Evolutionary conservation across 2,888 invertebrate species (phyloP).

Genomic region (Ormyrus thymus): DNA sequence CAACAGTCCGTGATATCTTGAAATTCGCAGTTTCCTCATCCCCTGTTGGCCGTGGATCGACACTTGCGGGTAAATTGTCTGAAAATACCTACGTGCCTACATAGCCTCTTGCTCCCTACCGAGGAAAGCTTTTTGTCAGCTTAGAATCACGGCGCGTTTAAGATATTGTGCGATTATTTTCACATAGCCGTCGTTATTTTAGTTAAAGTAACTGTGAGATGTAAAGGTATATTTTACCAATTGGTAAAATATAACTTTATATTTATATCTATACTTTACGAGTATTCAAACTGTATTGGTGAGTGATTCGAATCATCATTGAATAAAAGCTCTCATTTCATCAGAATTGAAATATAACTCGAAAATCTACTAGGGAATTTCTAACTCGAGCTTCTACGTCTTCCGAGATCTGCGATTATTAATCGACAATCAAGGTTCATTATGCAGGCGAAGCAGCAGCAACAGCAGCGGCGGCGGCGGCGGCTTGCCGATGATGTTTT

Average conservation of each 20-base stretch:
- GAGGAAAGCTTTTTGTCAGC: constrained; percentile 25
- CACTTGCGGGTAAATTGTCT: constrained; percentile 54
- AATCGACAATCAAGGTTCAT: constrained; percentile 24
- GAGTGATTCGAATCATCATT: too few species aligned
- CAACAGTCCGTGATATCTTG: constrained; percentile 60
- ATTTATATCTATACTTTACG: too few species aligned
- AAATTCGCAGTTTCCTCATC: constrained; percentile 43
- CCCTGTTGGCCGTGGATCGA: constrained; percentile 3
- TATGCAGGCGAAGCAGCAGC: background rate
- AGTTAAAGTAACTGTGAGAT: too few species aligned
- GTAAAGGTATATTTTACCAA: too few species aligned
- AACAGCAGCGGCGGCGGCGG: background rate
- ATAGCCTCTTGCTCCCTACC: background rate
- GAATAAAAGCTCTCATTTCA: background rate
- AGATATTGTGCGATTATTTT: constrained; percentile 3
- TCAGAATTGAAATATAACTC: background rate
- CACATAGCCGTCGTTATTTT: too few species aligned
- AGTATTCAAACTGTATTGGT: too few species aligned
- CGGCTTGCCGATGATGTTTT: background rate
- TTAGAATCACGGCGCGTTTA: background rate
- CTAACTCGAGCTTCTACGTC: background rate
- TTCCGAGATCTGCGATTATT: constrained; percentile 4
- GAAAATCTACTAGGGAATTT: background rate
- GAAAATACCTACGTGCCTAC: constrained; percentile 50
- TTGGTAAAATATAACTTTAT: too few species aligned